phyloP scores from a whole-genome alignment of 2,113 vertebrate genomes.

The Grus americana region DNA sequence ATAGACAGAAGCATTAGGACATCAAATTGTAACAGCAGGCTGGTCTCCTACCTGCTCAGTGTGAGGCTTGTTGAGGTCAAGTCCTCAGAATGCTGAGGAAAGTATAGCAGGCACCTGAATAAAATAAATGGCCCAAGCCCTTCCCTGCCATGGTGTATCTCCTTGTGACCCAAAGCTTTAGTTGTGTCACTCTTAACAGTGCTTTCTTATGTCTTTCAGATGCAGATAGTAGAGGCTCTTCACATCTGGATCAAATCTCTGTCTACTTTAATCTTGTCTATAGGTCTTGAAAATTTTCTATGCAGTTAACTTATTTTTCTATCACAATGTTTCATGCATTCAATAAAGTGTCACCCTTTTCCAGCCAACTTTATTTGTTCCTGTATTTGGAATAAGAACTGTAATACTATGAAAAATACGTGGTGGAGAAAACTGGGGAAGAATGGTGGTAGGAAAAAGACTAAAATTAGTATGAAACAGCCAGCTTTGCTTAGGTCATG shows the following conservation, averaged over 20 bases:
- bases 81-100: not conserved
- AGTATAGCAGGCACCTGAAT: not conserved
- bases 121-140: not conserved
- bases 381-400: not conserved
- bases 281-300: not conserved
- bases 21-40: not conserved
- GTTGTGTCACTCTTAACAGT: not conserved
- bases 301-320: slow-evolving; percentile 16
- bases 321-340: not conserved
- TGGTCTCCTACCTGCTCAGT: not conserved
- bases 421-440: not conserved
- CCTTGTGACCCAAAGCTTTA: not conserved
- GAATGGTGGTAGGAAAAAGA: not conserved
- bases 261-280: not conserved
- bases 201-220: slow-evolving; percentile 20
- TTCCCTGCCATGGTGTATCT: not conserved
- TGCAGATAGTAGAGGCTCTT: slow-evolving; percentile 23
- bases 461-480: not conserved
- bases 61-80: not conserved
- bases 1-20: not conserved
- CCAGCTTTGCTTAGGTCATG: not conserved
- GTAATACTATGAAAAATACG: not conserved
- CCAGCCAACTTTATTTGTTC: not conserved
- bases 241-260: not conserved
- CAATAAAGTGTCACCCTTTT: slow-evolving; percentile 2